Base-by-base conservation (phyloP, 2,797 vertebrate genomes). In the Lepus townsendii region DNA sequence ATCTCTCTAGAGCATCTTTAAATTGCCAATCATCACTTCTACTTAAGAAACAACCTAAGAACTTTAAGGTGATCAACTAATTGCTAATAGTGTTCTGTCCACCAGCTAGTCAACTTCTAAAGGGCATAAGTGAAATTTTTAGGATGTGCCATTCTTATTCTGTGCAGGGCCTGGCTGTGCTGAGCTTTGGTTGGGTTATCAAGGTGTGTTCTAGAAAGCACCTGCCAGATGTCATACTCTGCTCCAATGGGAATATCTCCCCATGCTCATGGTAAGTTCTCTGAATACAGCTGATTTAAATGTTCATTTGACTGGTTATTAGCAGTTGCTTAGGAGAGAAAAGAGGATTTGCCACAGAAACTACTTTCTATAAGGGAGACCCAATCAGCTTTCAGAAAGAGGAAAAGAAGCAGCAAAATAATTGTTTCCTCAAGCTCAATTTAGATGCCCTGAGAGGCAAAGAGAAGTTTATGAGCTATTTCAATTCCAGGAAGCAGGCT, bases 401-500 rank as follows among this genome's bases (percentile, higher is more conserved):
- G 7, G 11, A 3, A 0, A n/a, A 47, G 52, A 60, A 17, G 38
- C 4, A 3, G 9, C 57, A 26, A 42, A 78, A 35, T 47, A 38
- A 1, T 20, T 50, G 52, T 68, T 80, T 77, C 60, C 65, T 79
- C 4, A 4, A 38, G 57, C 54, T 71, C 19, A 0, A 16, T 42
- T 7, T 62, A 27, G 66, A 35, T 2, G 57, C 38, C 72, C 14
- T 0, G 0, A 62, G 62, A 93, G 83, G 52, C 7, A 0, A 6
- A 66, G 4, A 19, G n/a, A 52, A 90, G 47, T 6, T 27, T 0
- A 2, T 24, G 72, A 76, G 57, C n/a, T 52, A 11, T 60, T 47
- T 60, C 79, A 60, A 27, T 77, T 68, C 76, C 73, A 88, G 90
- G 62, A 94, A 95, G 83, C 57, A 35, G 76, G 30, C 87, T 85